phyloP scores from a whole-genome alignment of 2,888 invertebrate genomes.

The Ectemnius continuus region DNA sequence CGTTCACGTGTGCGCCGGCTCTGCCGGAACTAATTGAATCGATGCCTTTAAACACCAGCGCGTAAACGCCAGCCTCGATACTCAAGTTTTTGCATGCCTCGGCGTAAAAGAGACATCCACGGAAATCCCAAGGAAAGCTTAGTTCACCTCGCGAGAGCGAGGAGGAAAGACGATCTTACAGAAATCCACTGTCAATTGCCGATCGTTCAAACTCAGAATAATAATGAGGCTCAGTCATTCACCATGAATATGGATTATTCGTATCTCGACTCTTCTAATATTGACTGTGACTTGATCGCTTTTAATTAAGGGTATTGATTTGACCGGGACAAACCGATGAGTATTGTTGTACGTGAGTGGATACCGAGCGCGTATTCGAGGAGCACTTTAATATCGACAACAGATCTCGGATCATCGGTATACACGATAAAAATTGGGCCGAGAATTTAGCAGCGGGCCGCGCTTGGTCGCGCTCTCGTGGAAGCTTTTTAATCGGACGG shows the following conservation, averaged over 20 bases:
- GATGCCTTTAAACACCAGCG: constrained; percentile 17
- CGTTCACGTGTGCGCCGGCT: constrained; percentile 18
- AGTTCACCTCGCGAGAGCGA: not conserved
- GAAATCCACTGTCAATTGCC: constrained; percentile 28
- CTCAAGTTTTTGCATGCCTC: constrained; percentile 11
- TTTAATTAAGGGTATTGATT: constrained; percentile 28
- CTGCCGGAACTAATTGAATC: constrained; percentile 32
- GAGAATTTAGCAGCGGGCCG: not conserved
- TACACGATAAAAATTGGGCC: not conserved
- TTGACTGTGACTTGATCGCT: constrained; percentile 42
- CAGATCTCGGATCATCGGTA: not conserved
- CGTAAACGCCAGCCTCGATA: constrained; percentile 16
- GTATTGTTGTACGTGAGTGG: no score
- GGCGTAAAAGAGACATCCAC: constrained; percentile 26
- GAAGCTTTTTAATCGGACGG: constrained; percentile 23
- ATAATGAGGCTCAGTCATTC: not conserved
- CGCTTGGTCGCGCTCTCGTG: not conserved
- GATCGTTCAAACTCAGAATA: constrained; percentile 13
- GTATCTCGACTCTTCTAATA: constrained; percentile 14
- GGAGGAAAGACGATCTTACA: not conserved
- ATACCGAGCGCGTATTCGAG: no score
- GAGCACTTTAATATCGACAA: not conserved
- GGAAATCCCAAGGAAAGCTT: constrained; percentile 22
- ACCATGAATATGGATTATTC: constrained; percentile 20
- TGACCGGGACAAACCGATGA: no score